Conservation (phyloP, 1,140 invertebrate species). For the Saccostrea cuccullata region DNA sequence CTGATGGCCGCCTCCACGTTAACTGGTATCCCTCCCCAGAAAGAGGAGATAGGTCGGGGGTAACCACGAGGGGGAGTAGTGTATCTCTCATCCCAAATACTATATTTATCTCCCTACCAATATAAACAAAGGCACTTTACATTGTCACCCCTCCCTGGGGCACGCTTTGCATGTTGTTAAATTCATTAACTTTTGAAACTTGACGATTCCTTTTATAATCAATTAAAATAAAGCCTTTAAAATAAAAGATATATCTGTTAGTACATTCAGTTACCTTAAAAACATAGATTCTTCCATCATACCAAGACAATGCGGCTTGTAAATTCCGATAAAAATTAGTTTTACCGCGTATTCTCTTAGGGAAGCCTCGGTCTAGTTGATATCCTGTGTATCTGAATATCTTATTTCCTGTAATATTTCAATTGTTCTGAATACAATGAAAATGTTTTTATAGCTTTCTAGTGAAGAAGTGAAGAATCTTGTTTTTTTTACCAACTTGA, state of each 20-base stretch:
- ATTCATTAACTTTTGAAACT: too few species aligned
- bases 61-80: slow-evolving; percentile 57
- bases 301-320: slow-evolving; percentile 55
- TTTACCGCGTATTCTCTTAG: slow-evolving; percentile 51
- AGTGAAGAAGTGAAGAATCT: too few species aligned
- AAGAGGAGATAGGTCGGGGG: slow-evolving; percentile 44
- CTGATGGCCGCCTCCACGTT: slow-evolving; percentile 62
- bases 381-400: slow-evolving; percentile 63
- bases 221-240: too few species aligned
- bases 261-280: slow-evolving; percentile 53
- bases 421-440: neutral
- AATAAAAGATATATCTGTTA: too few species aligned
- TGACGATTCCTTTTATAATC: too few species aligned
- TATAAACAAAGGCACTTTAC: neutral
- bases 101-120: slow-evolving; percentile 51
- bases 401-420: slow-evolving; percentile 48
- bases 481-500: too few species aligned
- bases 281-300: slow-evolving; percentile 55
- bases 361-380: slow-evolving; percentile 60
- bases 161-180: too few species aligned
- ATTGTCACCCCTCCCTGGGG: too few species aligned
- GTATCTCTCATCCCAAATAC: slow-evolving; percentile 60
- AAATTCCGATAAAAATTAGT: slow-evolving; percentile 53
- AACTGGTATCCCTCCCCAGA: slow-evolving; percentile 52
- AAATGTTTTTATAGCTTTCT: too few species aligned